Evolutionary conservation across 2,888 invertebrate genomes (phyloP).

Genomic region (Synergus umbraculus): DNA sequence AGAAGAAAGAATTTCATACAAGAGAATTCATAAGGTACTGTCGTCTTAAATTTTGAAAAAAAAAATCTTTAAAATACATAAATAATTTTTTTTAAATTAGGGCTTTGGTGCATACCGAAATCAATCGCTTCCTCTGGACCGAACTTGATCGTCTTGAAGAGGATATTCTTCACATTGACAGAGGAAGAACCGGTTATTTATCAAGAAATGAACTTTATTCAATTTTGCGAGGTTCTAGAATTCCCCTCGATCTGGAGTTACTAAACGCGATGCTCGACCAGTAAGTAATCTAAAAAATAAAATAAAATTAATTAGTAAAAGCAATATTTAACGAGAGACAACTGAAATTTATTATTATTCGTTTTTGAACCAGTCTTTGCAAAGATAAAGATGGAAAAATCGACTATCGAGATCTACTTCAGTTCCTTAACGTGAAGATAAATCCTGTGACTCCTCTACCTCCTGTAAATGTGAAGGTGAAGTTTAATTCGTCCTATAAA

Average conservation of each 20-base stretch:
- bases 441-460: constrained; percentile 78
- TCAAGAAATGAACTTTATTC: constrained; percentile 81
- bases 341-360: constrained; percentile 25
- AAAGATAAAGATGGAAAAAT: constrained; percentile 84
- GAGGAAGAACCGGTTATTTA: constrained; percentile 80
- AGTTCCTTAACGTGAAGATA: constrained; percentile 85
- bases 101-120: constrained; percentile 84
- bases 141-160: constrained; percentile 82
- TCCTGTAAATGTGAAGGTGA: constrained; percentile 79
- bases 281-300: constrained; percentile 76
- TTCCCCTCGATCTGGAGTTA: constrained; percentile 84
- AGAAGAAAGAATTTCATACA: constrained; percentile 71
- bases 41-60: not conserved
- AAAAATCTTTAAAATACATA: not conserved
- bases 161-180: constrained; percentile 81
- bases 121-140: constrained; percentile 87
- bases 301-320: constrained; percentile 3
- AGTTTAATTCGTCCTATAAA: constrained; percentile 14
- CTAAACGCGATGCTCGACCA: constrained; percentile 85
- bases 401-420: constrained; percentile 84
- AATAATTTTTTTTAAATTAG: constrained; percentile 72
- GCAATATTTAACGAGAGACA: not conserved
- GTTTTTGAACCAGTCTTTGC: constrained; percentile 77
- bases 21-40: constrained; percentile 72
- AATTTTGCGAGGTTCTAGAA: constrained; percentile 83